Conservation (phyloP, 2,113 vertebrate genomes). For the Leptodactylus fuscus region DNA sequence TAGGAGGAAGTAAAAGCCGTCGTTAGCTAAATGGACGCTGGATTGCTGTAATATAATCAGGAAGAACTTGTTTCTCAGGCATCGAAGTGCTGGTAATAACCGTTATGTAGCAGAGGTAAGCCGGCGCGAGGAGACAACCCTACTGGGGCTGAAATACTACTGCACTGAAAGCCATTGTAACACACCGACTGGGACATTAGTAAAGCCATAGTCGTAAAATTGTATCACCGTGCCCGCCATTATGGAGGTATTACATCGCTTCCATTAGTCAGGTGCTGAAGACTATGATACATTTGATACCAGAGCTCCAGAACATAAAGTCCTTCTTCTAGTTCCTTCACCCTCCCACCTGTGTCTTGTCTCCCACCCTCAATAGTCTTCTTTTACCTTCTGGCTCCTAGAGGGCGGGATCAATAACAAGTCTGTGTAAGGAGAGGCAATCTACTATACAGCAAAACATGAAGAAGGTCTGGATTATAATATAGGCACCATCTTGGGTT, state of each 20-base stretch:
- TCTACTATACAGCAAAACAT: background rate
- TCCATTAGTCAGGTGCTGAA: background rate
- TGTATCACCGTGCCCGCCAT: background rate
- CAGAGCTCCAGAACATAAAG: background rate
- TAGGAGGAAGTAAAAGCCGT: conserved; percentile 20
- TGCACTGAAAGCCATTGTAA: background rate
- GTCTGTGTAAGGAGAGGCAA: background rate
- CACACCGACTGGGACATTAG: background rate
- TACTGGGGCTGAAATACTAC: background rate
- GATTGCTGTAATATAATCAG: conserved; percentile 24
- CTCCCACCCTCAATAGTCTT: background rate
- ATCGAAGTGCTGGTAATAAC: conserved; percentile 7
- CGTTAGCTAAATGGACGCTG: conserved; percentile 41
- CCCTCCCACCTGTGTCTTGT: background rate
- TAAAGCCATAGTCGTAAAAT: background rate
- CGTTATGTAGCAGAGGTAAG: background rate
- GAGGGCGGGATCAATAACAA: background rate
- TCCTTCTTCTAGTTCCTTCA: background rate
- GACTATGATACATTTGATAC: background rate
- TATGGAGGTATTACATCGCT: background rate
- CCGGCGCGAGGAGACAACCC: background rate
- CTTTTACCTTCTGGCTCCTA: background rate
- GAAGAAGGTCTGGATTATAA: no score
- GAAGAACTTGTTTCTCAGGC: background rate
- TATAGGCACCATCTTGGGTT: no score